phyloP scores from a whole-genome alignment of 2,797 vertebrate genomes.

The Lophius americanus region DNA sequence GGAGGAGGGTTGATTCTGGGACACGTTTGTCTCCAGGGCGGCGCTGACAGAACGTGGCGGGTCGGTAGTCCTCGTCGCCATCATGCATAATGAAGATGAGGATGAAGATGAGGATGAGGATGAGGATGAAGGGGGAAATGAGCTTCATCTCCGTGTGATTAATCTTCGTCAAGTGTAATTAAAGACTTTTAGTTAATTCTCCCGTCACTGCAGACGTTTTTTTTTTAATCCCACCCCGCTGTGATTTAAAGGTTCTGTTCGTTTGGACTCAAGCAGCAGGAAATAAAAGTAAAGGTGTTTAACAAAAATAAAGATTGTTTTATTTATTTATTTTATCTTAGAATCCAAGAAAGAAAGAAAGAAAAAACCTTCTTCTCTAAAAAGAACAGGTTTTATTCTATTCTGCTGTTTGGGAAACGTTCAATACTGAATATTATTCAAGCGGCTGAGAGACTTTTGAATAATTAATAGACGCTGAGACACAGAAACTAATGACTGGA shows the following conservation, averaged over 20 bases:
- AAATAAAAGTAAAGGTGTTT: conserved; percentile 28
- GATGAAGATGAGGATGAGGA: conserved; percentile 82
- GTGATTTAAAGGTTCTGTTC: conserved; percentile 75
- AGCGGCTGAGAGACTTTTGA: background rate
- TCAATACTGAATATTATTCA: background rate
- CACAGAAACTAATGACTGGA: background rate
- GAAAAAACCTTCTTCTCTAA: no score
- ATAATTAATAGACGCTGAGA: no score
- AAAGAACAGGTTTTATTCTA: no score
- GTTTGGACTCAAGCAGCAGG: conserved; percentile 39
- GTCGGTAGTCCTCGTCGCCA: conserved; percentile 49
- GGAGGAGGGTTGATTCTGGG: background rate
- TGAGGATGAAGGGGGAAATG: conserved; percentile 82
- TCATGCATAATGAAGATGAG: conserved; percentile 77
- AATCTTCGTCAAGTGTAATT: conserved; percentile 84
- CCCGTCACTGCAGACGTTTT: conserved; percentile 78
- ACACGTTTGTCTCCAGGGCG: conserved; percentile 22
- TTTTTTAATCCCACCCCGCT: conserved; percentile 78
- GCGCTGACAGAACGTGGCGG: background rate
- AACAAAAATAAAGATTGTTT: conserved; percentile 1
- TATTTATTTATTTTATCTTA: conserved; percentile 8
- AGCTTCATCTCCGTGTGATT: conserved; percentile 80
- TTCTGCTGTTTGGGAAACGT: no score
- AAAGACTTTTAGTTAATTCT: conserved; percentile 85
- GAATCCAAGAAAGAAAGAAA: no score